Conservation (phyloP, 2,888 invertebrate species). For the Hydrotaea cyrtoneurina region DNA sequence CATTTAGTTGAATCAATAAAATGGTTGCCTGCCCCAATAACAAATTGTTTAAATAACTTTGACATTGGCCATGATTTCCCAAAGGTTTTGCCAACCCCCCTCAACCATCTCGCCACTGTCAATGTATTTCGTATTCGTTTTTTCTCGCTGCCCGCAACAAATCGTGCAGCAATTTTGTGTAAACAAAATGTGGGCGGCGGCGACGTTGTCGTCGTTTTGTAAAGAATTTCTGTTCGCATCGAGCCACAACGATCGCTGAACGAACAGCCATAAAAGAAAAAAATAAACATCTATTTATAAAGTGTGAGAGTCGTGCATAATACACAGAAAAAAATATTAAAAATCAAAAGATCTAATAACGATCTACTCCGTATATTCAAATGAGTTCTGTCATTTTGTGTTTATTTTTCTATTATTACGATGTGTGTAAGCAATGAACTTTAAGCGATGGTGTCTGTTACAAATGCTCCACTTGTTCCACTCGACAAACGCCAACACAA, state of each 20-base stretch:
- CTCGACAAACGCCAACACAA: conserved; percentile 10
- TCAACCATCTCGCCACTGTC: too few relatives aligned
- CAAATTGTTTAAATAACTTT: background rate
- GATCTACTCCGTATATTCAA: background rate
- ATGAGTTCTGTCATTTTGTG: background rate
- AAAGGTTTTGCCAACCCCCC: too few relatives aligned
- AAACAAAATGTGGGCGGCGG: background rate
- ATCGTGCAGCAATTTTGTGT: background rate
- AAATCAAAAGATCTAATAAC: background rate
- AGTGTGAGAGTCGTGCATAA: background rate
- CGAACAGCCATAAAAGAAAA: background rate
- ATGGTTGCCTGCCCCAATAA: too few relatives aligned
- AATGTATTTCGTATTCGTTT: too few relatives aligned
- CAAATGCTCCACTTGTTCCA: conserved; percentile 13
- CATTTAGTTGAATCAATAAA: too few relatives aligned
- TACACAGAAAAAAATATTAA: background rate
- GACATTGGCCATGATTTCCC: background rate
- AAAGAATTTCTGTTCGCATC: background rate
- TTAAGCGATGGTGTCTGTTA: background rate
- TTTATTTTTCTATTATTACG: background rate
- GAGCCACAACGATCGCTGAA: background rate
- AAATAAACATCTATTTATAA: background rate
- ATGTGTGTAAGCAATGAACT: background rate
- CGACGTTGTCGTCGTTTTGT: too few relatives aligned
- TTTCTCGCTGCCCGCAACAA: too few relatives aligned